A percentile compares a stretch with the other conserved stretches of the same genome.
These are phyloP conservation scores for Parauchenoglanis punctatus DNA, from an alignment of 2,797 vertebrate genomes.

Conservation along the genomic window DNA sequence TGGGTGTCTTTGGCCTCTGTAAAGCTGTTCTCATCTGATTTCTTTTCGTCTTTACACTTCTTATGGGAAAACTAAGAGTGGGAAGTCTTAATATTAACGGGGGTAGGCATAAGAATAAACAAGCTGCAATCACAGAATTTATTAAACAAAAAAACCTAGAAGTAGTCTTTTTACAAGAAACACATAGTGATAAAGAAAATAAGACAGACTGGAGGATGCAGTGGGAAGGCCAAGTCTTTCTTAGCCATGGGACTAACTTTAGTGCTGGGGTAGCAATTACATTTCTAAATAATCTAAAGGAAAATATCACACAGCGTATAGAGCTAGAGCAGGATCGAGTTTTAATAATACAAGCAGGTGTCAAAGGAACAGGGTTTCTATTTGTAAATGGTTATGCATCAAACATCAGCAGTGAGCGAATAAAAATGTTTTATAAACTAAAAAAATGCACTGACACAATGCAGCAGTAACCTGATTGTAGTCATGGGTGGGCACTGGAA, in stretches of 20 bases:
- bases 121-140: background rate
- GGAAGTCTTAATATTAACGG: background rate
- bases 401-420: background rate
- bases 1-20: background rate
- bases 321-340: background rate
- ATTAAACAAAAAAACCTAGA: constrained; percentile 5
- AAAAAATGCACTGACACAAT: too few species aligned
- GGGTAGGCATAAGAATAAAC: background rate
- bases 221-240: background rate
- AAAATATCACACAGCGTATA: background rate
- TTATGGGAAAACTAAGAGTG: background rate
- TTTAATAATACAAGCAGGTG: background rate
- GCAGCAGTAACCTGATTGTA: too few species aligned
- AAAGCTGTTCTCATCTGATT: background rate
- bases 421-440: background rate
- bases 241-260: background rate
- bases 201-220: background rate
- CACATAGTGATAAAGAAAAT: background rate
- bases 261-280: background rate
- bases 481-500: too few species aligned
- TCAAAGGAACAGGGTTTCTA: background rate
- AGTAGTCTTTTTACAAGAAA: background rate
- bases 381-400: background rate
- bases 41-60: background rate
- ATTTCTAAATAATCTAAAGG: background rate